Conservation (phyloP, 2,113 vertebrate species). For the Psophia crepitans region DNA sequence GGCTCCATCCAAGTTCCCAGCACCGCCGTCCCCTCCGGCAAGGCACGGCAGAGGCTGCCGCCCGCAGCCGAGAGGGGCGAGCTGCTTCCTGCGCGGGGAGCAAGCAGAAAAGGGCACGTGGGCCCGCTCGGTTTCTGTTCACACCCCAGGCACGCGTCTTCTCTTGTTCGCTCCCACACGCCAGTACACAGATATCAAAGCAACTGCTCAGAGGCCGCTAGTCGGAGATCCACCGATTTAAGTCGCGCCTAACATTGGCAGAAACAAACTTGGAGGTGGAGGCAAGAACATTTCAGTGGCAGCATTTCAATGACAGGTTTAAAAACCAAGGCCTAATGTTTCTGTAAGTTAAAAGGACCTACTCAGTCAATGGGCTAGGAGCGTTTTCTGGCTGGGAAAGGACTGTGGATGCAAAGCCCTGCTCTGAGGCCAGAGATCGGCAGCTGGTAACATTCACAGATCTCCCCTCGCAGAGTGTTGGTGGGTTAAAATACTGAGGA, state of each 20-base stretch:
- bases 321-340: not conserved
- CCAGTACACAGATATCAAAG: not conserved
- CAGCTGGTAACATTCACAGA: not conserved
- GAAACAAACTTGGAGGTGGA: not conserved
- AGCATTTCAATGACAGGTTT: not conserved
- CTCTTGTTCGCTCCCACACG: not conserved
- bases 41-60: accelerated
- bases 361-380: not conserved
- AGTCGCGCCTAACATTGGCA: not conserved
- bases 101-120: not conserved
- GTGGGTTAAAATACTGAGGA: not conserved
- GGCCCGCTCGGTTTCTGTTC: not conserved
- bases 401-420: not conserved
- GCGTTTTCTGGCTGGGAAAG: not conserved
- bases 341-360: not conserved
- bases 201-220: not conserved
- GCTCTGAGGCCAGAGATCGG: not conserved
- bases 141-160: not conserved
- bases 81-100: not conserved
- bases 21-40: accelerated
- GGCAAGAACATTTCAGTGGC: not conserved
- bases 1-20: not conserved
- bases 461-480: not conserved
- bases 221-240: not conserved
- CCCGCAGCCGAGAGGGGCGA: accelerated